Percentiles rank a stretch among this genome's conserved stretches.
phyloP scores from a whole-genome alignment of 2,113 vertebrate species.

The Indicator indicator region DNA sequence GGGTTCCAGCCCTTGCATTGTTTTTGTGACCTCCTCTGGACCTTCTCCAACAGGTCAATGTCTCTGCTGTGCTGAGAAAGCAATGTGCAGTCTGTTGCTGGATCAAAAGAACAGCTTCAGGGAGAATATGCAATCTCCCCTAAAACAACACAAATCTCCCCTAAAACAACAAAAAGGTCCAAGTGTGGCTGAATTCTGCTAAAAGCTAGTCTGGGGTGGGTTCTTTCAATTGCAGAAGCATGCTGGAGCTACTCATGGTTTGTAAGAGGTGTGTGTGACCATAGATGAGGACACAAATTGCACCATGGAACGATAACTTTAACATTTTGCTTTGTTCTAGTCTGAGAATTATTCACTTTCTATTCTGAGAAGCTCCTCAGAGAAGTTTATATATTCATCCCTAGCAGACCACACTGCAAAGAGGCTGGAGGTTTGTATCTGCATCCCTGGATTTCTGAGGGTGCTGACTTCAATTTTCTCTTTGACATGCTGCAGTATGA shows the following conservation, averaged over 20 bases:
- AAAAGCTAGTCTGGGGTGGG: background rate
- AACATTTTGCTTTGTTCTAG: background rate
- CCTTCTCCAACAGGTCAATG: too few relatives aligned
- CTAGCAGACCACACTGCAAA: background rate
- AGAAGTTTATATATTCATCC: background rate
- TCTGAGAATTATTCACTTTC: background rate
- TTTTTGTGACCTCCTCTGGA: too few relatives aligned
- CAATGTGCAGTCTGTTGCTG: background rate
- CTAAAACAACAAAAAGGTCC: background rate
- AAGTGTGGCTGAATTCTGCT: background rate
- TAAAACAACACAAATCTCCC: background rate
- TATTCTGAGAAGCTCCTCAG: background rate
- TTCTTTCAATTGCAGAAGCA: background rate
- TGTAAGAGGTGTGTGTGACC: accelerated
- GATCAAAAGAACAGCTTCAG: background rate
- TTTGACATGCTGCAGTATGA: accelerated
- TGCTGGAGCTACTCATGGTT: accelerated
- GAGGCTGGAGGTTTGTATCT: background rate
- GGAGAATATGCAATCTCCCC: background rate
- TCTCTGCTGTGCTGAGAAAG: background rate
- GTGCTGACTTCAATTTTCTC: background rate
- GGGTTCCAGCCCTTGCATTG: too few relatives aligned
- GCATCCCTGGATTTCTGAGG: background rate
- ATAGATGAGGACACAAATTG: background rate
- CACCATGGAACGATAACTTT: background rate